phyloP scores from a whole-genome alignment of 2,797 vertebrate genomes.

The Zalophus californianus region DNA sequence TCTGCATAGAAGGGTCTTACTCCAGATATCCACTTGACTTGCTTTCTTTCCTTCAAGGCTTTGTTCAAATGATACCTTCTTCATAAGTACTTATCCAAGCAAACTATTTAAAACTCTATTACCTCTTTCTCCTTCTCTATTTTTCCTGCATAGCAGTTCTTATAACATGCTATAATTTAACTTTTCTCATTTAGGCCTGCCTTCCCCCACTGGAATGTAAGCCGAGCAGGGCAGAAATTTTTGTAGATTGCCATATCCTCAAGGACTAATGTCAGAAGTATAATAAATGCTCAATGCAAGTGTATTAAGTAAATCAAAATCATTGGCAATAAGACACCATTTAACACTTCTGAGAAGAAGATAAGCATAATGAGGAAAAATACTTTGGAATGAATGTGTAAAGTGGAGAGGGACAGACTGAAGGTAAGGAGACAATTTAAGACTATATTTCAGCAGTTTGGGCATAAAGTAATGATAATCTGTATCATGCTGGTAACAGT shows the following conservation, averaged over 20 bases:
- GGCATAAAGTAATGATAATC: not conserved
- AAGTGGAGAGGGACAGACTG: not conserved
- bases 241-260: not conserved
- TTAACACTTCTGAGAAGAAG: constrained; percentile 22
- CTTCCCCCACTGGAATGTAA: not conserved
- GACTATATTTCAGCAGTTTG: not conserved
- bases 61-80: constrained; percentile 20
- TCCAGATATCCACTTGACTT: not conserved
- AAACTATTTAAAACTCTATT: not conserved
- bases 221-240: not conserved
- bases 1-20: not conserved
- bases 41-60: not conserved
- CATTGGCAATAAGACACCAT: not conserved
- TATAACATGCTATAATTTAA: not conserved
- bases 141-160: not conserved
- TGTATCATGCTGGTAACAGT: not conserved
- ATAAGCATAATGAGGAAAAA: constrained; percentile 21
- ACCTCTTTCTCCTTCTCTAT: not conserved
- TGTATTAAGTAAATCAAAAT: constrained; percentile 40
- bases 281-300: constrained; percentile 25
- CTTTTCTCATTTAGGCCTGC: not conserved
- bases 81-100: not conserved
- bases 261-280: constrained; percentile 35
- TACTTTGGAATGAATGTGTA: not conserved
- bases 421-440: not conserved